Conservation (phyloP, 2,888 invertebrate genomes). For the Mycalesis mineus region DNA sequence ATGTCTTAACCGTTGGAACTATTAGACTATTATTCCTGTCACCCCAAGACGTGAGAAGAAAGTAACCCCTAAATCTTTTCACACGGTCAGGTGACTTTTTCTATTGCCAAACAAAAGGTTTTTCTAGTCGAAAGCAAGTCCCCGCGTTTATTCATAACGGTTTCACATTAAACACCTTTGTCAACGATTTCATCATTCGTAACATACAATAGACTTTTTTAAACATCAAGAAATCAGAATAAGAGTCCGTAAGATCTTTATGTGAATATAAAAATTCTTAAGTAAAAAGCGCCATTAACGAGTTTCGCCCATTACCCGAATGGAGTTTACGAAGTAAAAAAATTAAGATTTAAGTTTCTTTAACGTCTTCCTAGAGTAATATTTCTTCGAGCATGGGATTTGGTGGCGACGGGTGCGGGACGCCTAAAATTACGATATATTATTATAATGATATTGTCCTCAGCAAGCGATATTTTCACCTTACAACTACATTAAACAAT, state of each 20-base stretch:
- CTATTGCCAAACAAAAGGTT: conserved; percentile 29
- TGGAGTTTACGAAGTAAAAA: conserved; percentile 8
- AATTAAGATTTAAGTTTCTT: neutral
- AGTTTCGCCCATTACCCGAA: conserved; percentile 20
- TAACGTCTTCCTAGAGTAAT: conserved; percentile 1
- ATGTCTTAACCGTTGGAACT: conserved; percentile 20
- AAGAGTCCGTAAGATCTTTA: conserved; percentile 10
- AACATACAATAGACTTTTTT: conserved; percentile 2
- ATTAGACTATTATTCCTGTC: conserved; percentile 19
- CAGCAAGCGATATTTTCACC: too few relatives aligned
- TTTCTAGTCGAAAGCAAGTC: conserved; percentile 9
- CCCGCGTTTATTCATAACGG: conserved; percentile 12
- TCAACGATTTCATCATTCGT: conserved; percentile 8
- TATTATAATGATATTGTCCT: neutral
- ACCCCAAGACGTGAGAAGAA: conserved; percentile 22
- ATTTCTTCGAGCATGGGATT: neutral
- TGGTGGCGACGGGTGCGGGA: neutral
- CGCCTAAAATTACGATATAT: neutral
- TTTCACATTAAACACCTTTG: conserved; percentile 9
- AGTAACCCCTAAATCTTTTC: conserved; percentile 37
- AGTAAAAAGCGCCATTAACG: conserved; percentile 23
- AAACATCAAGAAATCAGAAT: conserved; percentile 7
- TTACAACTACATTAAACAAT: too few relatives aligned
- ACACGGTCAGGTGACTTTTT: conserved; percentile 58
- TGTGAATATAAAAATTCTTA: conserved; percentile 22